A percentile compares a stretch with the other conserved stretches of the same genome.
These are phyloP conservation scores for Meriones unguiculatus DNA, from an alignment of 2,113 vertebrate genomes.

Conservation along the genomic window DNA sequence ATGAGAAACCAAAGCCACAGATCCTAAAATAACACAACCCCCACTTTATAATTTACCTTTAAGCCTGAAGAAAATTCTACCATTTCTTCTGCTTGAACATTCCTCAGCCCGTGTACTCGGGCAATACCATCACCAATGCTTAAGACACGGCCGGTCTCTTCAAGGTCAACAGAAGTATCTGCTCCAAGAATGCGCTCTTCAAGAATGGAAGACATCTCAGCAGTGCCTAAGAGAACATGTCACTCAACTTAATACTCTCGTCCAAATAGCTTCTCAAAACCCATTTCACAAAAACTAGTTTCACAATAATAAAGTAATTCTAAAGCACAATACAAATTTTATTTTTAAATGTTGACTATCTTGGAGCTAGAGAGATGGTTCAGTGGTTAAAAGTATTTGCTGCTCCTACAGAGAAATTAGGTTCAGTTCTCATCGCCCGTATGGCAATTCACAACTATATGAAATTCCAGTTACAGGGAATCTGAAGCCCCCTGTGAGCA, in stretches of 20 bases:
- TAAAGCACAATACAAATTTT: background rate
- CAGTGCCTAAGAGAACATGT: conserved; percentile 89
- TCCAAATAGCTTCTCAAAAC: background rate
- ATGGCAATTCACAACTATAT: background rate
- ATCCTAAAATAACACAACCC: background rate
- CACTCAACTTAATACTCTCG: background rate
- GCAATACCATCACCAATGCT: conserved; percentile 99
- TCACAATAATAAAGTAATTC: background rate
- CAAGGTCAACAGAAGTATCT: conserved; percentile 94
- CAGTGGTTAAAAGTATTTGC: background rate
- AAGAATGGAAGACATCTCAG: conserved; percentile 97
- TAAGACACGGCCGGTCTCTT: conserved; percentile 97
- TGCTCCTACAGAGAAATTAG: background rate
- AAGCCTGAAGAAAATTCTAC: conserved; percentile 99
- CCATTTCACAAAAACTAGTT: background rate
- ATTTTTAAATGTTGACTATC: background rate
- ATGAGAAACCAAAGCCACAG: background rate
- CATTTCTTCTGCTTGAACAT: conserved; percentile 99
- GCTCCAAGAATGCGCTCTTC: conserved; percentile 98
- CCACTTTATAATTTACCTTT: conserved; percentile 88
- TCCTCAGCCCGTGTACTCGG: conserved; percentile 96
- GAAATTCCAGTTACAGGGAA: background rate
- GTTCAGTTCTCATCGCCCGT: background rate
- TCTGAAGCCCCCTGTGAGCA: background rate
- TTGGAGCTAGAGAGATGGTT: background rate